Conservation (phyloP, 2,113 vertebrate genomes). For the Stigmatopora argus region DNA sequence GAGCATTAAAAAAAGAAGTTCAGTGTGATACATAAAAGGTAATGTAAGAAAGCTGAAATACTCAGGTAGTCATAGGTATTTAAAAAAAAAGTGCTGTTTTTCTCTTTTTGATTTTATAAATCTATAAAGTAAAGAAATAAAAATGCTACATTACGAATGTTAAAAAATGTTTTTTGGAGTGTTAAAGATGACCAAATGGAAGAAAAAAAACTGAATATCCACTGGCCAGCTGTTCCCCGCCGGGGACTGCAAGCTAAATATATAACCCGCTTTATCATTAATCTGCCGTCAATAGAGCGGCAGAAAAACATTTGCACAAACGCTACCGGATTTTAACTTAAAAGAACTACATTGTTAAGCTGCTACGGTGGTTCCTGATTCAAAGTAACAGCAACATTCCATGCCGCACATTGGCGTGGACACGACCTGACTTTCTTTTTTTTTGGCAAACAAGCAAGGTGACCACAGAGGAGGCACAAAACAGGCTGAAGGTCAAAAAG, state of each 20-base stretch:
- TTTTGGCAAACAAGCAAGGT: constrained; percentile 14
- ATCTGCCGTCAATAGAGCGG: constrained; percentile 51
- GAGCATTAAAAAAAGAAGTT: background rate
- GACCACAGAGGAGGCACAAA: constrained; percentile 3
- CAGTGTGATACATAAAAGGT: too few species aligned
- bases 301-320: constrained; percentile 35
- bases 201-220: too few species aligned
- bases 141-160: too few species aligned
- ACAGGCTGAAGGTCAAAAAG: constrained; percentile 34
- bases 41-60: too few species aligned
- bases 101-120: too few species aligned
- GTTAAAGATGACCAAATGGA: too few species aligned
- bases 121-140: too few species aligned
- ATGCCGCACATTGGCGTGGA: constrained; percentile 19
- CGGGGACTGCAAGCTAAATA: constrained; percentile 57
- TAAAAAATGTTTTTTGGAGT: too few species aligned
- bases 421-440: constrained; percentile 16
- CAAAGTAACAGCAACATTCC: constrained; percentile 32
- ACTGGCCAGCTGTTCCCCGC: constrained; percentile 18
- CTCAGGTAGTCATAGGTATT: too few species aligned
- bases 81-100: too few species aligned
- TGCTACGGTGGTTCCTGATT: background rate
- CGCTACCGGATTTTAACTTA: constrained; percentile 25
- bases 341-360: background rate
- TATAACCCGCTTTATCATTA: constrained; percentile 58